These are phyloP conservation scores for Ctenochaetus hawaiiensis DNA, from an alignment of 2,797 vertebrate genomes.

Conservation along the genomic window DNA sequence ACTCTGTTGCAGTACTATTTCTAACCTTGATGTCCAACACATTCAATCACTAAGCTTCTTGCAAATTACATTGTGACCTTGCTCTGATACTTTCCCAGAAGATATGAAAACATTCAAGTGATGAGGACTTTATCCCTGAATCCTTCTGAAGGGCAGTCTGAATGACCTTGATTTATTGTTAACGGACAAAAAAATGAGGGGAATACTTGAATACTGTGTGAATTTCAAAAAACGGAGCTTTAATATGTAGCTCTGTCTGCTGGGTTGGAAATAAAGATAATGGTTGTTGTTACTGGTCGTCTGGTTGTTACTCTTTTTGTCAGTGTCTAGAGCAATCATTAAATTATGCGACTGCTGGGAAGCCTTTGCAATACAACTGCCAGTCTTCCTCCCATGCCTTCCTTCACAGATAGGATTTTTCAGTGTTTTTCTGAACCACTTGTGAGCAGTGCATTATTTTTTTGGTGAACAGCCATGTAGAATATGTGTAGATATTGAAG, in stretches of 20 bases:
- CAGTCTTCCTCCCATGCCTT: neutral
- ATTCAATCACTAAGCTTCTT: conserved; percentile 10
- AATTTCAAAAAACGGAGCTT: neutral
- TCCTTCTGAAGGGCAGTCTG: neutral
- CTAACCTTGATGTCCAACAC: neutral
- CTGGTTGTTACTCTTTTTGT: neutral
- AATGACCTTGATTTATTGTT: conserved; percentile 2
- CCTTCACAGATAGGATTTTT: too few relatives aligned
- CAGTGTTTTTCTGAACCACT: conserved; percentile 3
- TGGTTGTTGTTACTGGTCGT: neutral
- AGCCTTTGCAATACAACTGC: neutral
- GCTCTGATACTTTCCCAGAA: neutral
- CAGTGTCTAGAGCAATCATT: neutral
- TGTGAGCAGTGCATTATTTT: neutral
- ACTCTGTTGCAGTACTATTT: neutral
- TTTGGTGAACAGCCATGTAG: neutral
- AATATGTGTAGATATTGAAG: conserved; percentile 7
- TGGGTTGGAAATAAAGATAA: too few relatives aligned
- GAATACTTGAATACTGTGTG: neutral
- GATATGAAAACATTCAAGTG: conserved; percentile 28
- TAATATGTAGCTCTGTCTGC: neutral
- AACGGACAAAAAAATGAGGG: neutral
- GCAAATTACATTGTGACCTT: conserved; percentile 28
- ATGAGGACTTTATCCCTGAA: neutral
- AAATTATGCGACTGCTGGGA: conserved; percentile 2